Base-by-base conservation (phyloP, 2,797 vertebrate genomes). In the Chaenodraco wilsoni region DNA sequence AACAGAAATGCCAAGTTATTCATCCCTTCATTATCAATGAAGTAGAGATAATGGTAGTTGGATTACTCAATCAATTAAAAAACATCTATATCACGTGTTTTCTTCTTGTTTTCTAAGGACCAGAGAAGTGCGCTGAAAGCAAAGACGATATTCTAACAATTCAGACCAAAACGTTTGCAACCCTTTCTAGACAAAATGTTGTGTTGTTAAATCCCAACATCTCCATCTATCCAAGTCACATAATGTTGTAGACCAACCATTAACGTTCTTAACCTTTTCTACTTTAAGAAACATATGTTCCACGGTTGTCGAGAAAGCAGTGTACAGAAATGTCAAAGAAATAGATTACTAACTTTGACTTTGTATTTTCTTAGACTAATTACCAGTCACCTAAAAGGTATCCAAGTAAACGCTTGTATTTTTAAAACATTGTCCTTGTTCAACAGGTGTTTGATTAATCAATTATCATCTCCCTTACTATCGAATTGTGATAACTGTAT, bases 381-480 rank as follows among this genome's bases (percentile, higher is more conserved):
- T 37, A 37, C 7, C 33, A 37, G 33, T 37, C 8, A 37, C 33
- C 33, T 37, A 7, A 1, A 37, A 37, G 33, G 33, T 37, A 37
- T 37, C 1, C 33, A 37, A 37, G 2, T 37, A 37, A 27, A 27
- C 33, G 8, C 33, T 37, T 37, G 9, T 37, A 9, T 37, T 37
- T 27, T 27, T 27, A 27, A 27, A 27, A 27, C 9, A 16, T 31
- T 41, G 19, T 31, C 21, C 45, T 50, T 55, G 14, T 55, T 72
- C 60, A 48, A 64, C 51, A 41, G 33, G 44, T 63, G 51, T 72
- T 48, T 27, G 41, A 70, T 70, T 41, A 44, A 62, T 52, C 46
- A 13, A 0, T 1, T 55, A 31, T 17, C 9, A 27, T 31, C 37
- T 69, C 31, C 31, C 7, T 58, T 41, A 49, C 4, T 49, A 1